A percentile compares a stretch with the other conserved stretches of the same genome.
These are phyloP conservation scores for Platysteira castanea DNA, from an alignment of 2,113 vertebrate genomes.

Conservation along the genomic window DNA sequence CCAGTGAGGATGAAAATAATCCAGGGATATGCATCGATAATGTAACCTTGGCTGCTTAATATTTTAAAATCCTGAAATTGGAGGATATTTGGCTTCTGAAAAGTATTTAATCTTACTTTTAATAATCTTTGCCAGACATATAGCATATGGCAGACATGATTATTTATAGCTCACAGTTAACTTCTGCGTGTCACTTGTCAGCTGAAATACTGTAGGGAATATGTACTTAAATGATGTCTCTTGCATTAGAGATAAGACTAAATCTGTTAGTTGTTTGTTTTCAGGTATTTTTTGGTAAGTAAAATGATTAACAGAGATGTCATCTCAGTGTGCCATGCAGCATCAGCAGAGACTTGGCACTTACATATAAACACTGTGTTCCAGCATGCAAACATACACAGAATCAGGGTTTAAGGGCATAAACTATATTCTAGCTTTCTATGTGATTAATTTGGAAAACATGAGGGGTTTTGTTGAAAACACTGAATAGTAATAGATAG, in stretches of 20 bases:
- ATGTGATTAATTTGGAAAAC: neutral
- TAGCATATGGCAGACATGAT: constrained; percentile 5
- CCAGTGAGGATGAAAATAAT: neutral
- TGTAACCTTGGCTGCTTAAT: neutral
- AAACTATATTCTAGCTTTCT: neutral
- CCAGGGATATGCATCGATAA: neutral
- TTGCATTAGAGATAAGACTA: neutral
- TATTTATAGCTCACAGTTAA: constrained; percentile 45
- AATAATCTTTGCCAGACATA: neutral
- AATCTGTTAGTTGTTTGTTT: neutral
- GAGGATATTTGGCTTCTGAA: constrained; percentile 1
- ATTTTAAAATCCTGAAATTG: neutral
- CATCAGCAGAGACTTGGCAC: neutral
- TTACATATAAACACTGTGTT: neutral
- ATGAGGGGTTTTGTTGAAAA: neutral
- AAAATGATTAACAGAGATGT: neutral
- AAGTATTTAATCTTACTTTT: constrained; percentile 20
- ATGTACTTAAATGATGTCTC: neutral
- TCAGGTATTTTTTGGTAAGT: neutral
- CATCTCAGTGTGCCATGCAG: neutral
- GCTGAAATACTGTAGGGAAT: neutral
- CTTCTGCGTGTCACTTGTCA: constrained; percentile 19
- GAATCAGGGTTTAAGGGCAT: neutral
- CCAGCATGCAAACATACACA: neutral
- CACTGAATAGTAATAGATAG: neutral